A percentile compares a stretch with the other conserved stretches of the same genome.
phyloP scores from a whole-genome alignment of 1,140 invertebrate species.

The Hyles euphorbiae region DNA sequence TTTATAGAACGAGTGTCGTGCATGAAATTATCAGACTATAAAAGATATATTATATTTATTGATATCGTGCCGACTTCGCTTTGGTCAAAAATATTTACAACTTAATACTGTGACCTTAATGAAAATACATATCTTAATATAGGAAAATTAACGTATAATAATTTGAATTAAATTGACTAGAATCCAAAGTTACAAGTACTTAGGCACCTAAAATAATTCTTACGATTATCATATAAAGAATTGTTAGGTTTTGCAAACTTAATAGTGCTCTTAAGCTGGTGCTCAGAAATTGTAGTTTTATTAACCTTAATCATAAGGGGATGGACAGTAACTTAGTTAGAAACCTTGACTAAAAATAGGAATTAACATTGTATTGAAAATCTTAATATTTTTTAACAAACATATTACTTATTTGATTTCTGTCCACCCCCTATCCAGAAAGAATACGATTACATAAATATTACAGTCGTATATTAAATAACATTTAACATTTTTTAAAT shows the following conservation, averaged over 20 bases:
- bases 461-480: background rate
- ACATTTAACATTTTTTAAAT: background rate
- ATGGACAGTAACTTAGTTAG: too few species aligned
- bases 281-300: too few species aligned
- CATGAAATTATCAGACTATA: too few species aligned
- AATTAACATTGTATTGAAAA: too few species aligned
- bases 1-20: too few species aligned
- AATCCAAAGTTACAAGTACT: conserved; percentile 30
- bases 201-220: conserved; percentile 26
- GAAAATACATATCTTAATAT: conserved; percentile 1
- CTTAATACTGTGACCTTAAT: conserved; percentile 9
- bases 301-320: too few species aligned
- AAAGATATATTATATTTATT: background rate
- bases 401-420: too few species aligned
- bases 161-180: conserved; percentile 52
- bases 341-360: too few species aligned
- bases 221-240: background rate
- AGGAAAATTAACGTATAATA: conserved; percentile 4
- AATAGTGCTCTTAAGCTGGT: background rate
- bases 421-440: too few species aligned
- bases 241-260: background rate
- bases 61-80: background rate
- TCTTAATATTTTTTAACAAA: too few species aligned
- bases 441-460: too few species aligned
- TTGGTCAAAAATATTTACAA: conserved; percentile 4